Evolutionary conservation across 1,140 invertebrate species (phyloP), one percentile per base, ranked within the genome.

Genomic region (Campoletis sonorensis): DNA sequence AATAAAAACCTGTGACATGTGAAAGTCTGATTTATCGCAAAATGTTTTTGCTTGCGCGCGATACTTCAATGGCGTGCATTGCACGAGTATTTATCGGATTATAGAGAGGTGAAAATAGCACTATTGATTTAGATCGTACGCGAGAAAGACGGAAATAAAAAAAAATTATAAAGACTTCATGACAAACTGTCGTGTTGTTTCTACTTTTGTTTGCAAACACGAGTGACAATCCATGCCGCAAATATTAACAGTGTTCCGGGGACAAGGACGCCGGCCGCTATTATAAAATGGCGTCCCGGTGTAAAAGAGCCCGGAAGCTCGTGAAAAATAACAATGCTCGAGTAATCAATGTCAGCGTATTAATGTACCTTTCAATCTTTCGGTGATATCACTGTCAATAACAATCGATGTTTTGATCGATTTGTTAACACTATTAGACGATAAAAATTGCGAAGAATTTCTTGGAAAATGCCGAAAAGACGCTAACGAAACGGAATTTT

Each of bases 261-360:
- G 27, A 45, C 58, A 30, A 75, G 40, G 72, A 78, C 76, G 76
- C 76, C 76, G 76, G 76, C 58, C 76, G 76, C 67, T 61, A 21
- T 45, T n/a, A 78, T 78, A 78, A 78, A 78, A 78, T 78, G 76
- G 76, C 76, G 58, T 78, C 58, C 76, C 76, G 76, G 76, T 61
- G 76, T 78, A 21, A 33, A 33, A 18, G 18, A 37, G 3, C 30
- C 23, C 61, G 4, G 16, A n/a, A 8, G 1, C 27, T 4, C 16
- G 40, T 13, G 13, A 21, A 49, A 5, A 75, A 75, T 37, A 58
- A 75, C 7, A 49, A 75, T 21, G 58, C 11, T 26, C 8, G 26
- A 0, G 23, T 27, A 33, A 10, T 54, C 70, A 4, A 21, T 40
- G 33, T 4, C 61, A 23, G 18, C 18, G 11, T 54, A n/a, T n/a